Percentiles rank a stretch among this genome's conserved stretches.
Conservation (phyloP, 2,888 invertebrate species). For the Tromatobia lineatoria region DNA sequence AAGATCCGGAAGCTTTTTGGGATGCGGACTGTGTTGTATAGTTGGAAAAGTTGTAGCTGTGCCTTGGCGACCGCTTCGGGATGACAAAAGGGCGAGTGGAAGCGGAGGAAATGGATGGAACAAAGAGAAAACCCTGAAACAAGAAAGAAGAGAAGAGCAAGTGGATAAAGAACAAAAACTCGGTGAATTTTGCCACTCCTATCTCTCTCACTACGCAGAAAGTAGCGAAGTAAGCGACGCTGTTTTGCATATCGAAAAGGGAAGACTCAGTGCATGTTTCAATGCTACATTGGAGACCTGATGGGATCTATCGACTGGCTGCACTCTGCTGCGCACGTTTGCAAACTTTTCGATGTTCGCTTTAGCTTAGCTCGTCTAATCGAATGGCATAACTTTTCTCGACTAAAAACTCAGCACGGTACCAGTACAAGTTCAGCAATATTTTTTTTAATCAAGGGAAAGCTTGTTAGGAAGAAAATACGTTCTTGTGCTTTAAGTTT, state of each 20-base stretch:
- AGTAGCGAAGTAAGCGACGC: neutral
- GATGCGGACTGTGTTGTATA: slow-evolving; percentile 34
- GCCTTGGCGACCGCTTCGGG: neutral
- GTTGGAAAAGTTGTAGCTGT: slow-evolving; percentile 31
- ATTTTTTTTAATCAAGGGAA: slow-evolving; percentile 40
- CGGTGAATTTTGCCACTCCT: slow-evolving; percentile 26
- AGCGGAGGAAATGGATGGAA: slow-evolving; percentile 51
- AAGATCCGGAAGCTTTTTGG: slow-evolving; percentile 39
- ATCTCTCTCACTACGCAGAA: neutral
- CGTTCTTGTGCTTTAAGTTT: neutral
- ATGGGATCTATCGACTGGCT: slow-evolving; percentile 17
- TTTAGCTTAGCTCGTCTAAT: slow-evolving; percentile 25
- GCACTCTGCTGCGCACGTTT: slow-evolving; percentile 20
- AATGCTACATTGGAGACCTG: slow-evolving; percentile 9
- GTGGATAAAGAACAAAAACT: slow-evolving; percentile 6
- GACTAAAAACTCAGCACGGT: slow-evolving; percentile 1
- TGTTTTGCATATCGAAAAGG: slow-evolving; percentile 6
- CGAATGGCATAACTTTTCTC: slow-evolving; percentile 34
- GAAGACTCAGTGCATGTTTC: slow-evolving; percentile 30
- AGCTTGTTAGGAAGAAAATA: neutral
- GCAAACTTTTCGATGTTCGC: slow-evolving; percentile 39
- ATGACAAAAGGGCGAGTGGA: slow-evolving; percentile 27
- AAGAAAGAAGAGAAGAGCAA: slow-evolving; percentile 4
- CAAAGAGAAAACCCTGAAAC: slow-evolving; percentile 23
- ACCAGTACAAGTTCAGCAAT: neutral